A percentile compares a stretch with the other conserved stretches of the same genome.
Evolutionary conservation across 2,797 vertebrate genomes (phyloP).

Genomic region (Sciaenops ocellatus): DNA sequence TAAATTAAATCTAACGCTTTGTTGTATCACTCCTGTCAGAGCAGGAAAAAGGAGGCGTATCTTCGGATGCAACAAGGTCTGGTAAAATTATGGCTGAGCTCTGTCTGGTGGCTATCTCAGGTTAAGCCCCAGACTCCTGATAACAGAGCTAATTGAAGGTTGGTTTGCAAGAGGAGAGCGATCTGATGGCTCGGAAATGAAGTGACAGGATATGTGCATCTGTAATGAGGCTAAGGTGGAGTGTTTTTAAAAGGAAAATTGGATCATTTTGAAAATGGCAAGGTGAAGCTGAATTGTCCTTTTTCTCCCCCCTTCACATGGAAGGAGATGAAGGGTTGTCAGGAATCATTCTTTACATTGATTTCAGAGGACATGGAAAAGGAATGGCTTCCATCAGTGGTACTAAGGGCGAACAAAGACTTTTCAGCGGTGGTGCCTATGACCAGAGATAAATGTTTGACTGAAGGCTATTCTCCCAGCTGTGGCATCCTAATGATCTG

Average conservation of each 20-base stretch:
- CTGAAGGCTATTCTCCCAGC: conserved; percentile 80
- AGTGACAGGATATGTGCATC: conserved; percentile 59
- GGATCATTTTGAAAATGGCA: conserved; percentile 51
- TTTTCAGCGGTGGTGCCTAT: conserved; percentile 66
- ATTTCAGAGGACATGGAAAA: conserved; percentile 77
- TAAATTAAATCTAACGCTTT: conserved; percentile 67
- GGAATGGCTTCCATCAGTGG: conserved; percentile 81
- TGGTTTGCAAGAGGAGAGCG: conserved; percentile 34
- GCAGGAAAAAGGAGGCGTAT: conserved; percentile 27
- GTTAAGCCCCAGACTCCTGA: conserved; percentile 63
- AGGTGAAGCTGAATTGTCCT: conserved; percentile 43
- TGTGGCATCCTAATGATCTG: conserved; percentile 80
- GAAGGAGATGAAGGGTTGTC: conserved; percentile 60
- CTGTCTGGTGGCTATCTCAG: conserved; percentile 41
- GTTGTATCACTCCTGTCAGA: conserved; percentile 55
- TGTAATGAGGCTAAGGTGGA: conserved; percentile 50
- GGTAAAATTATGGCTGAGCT: conserved; percentile 45
- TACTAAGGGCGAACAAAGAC: conserved; percentile 80
- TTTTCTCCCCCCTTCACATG: background rate
- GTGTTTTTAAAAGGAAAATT: conserved; percentile 59
- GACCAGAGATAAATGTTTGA: conserved; percentile 83
- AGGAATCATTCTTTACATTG: conserved; percentile 76
- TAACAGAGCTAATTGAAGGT: conserved; percentile 71
- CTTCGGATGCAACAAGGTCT: conserved; percentile 36
- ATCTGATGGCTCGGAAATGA: conserved; percentile 53